A percentile compares a stretch with the other conserved stretches of the same genome.
Evolutionary conservation across 2,113 vertebrate species (phyloP).

Genomic region (Dermatemys mawii): DNA sequence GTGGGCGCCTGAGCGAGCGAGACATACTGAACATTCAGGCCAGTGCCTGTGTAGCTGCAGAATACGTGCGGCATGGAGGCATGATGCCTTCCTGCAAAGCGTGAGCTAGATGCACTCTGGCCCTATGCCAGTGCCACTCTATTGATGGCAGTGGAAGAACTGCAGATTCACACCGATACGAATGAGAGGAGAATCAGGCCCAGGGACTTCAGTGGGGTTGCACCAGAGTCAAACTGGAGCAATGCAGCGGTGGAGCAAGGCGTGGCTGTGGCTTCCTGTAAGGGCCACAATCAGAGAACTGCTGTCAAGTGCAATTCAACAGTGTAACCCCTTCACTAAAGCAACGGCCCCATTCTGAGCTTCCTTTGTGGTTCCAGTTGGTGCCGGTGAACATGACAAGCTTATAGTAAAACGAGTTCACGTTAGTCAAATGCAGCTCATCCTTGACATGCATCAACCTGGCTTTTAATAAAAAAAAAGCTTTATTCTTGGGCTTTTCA

Average conservation of each 20-base stretch:
- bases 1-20: slow-evolving; percentile 22
- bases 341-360: not conserved
- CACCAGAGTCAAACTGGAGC: not conserved
- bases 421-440: slow-evolving; percentile 17
- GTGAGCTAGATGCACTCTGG: rapidly evolving
- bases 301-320: not conserved
- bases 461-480: no score
- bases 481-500: slow-evolving; percentile 6
- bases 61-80: not conserved
- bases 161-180: not conserved
- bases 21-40: not conserved
- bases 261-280: rapidly evolving
- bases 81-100: slow-evolving; percentile 47
- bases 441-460: not conserved
- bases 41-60: not conserved
- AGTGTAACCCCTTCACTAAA: rapidly evolving
- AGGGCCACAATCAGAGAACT: not conserved
- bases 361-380: not conserved
- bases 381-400: not conserved
- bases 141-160: not conserved
- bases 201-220: rapidly evolving
- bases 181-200: not conserved
- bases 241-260: not conserved
- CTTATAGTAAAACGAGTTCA: not conserved
- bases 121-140: not conserved